A percentile compares a stretch with the other conserved stretches of the same genome.
Conservation (phyloP, 2,888 invertebrate genomes). For the Noctua fimbriata region DNA sequence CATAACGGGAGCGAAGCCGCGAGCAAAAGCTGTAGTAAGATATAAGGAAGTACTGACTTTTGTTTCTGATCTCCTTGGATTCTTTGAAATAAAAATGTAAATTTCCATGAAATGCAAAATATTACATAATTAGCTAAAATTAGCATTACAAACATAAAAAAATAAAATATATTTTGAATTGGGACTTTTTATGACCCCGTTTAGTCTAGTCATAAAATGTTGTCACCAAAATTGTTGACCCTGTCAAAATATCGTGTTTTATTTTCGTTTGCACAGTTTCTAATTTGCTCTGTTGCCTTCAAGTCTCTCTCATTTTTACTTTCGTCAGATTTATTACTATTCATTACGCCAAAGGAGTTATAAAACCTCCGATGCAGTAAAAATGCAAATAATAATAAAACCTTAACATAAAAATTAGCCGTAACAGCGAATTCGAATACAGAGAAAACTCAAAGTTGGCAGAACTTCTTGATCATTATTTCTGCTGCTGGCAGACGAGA, state of each 20-base stretch:
- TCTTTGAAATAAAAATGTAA: background rate
- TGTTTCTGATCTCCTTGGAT: background rate
- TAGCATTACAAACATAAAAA: background rate
- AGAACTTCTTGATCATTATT: slow-evolving; percentile 76
- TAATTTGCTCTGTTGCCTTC: background rate
- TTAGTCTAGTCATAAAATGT: background rate
- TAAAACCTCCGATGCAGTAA: slow-evolving; percentile 48
- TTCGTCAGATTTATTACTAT: slow-evolving; percentile 3
- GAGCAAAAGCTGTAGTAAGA: background rate
- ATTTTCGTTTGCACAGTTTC: background rate
- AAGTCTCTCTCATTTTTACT: slow-evolving; percentile 21
- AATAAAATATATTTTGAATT: background rate
- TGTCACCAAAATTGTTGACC: background rate
- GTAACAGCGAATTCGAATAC: slow-evolving; percentile 67
- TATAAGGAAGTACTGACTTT: background rate
- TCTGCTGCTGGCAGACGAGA: slow-evolving; percentile 76
- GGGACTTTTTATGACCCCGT: background rate
- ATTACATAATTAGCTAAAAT: background rate
- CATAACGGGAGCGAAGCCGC: too few species aligned
- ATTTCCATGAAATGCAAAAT: background rate
- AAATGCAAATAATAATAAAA: slow-evolving; percentile 67
- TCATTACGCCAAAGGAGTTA: slow-evolving; percentile 34
- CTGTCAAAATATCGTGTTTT: background rate
- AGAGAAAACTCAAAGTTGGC: slow-evolving; percentile 68
- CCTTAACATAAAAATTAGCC: slow-evolving; percentile 73